Evolutionary conservation across 1,140 invertebrate species (phyloP), one percentile per base, ranked within the genome.

Genomic region (Oscheius sp.): DNA sequence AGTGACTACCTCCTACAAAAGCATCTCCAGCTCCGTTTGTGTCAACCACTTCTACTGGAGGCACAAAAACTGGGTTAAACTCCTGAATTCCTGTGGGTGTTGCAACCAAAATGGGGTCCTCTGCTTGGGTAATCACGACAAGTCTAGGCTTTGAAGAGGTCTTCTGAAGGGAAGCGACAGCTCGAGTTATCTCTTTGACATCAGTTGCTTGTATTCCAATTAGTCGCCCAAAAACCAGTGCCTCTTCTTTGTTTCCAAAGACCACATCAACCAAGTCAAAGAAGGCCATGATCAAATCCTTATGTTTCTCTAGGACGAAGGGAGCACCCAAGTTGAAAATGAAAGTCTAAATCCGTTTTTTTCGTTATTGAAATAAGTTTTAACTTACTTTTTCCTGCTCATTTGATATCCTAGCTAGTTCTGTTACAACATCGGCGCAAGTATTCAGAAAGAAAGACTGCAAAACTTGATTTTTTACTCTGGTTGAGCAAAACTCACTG

Each of bases 11-110:
- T 82, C 96, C 96, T 77, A 93, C 92, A 88, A 99, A 99, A 15
- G 95, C 95, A 89, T 99, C 96, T 32, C 96, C 96, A 79, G 96
- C 96, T 52, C 95, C 96, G 88, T 98, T 99, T 0, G 96, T 97
- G 85, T 99, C 96, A 1, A 97, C 89, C 65, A 99, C 90, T 82
- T 94, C 77, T 82, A 64, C 84, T 84, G 1, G 84, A 85, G 1
- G 94, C 91, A n/a, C n/a, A n/a, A n/a, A n/a, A n/a, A n/a, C n/a
- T n/a, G n/a, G n/a, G 0, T 55, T 26, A 55, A 13, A 55, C 7
- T 55, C 7, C 49, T 15, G 28, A 23, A 7, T 13, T 7, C 23
- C 23, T 55, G 15, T 26, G 15, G 7, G 7, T 20, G 7, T 13
- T 0, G 90, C 91, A 20, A 97, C 86, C 68, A 98, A 88, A n/a